phyloP scores from a whole-genome alignment of 2,888 invertebrate species.

The Dendrolimus houi region DNA sequence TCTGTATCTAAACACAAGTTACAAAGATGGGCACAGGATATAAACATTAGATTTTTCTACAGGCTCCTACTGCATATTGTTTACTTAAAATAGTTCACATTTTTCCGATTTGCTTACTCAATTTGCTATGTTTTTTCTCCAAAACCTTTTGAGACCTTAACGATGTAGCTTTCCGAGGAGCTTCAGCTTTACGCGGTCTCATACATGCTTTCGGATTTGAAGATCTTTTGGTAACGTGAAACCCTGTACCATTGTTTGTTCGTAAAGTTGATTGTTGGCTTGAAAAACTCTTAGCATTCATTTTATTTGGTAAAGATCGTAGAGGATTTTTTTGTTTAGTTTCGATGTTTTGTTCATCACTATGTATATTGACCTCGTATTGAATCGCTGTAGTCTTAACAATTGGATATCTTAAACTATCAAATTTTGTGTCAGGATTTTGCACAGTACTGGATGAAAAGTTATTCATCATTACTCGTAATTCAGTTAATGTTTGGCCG shows the following conservation, averaged over 20 bases:
- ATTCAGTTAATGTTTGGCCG: slow-evolving; percentile 43
- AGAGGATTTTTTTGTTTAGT: slow-evolving; percentile 20
- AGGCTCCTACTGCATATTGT: too few species aligned
- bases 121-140: slow-evolving; percentile 21
- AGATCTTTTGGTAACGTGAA: slow-evolving; percentile 10
- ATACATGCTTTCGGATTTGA: slow-evolving; percentile 5
- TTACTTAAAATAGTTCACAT: too few species aligned
- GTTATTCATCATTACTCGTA: slow-evolving; percentile 35
- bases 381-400: slow-evolving; percentile 29
- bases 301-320: slow-evolving; percentile 21
- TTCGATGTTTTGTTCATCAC: slow-evolving; percentile 13
- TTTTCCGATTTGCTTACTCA: slow-evolving; percentile 1
- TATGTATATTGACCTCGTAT: slow-evolving; percentile 17
- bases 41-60: too few species aligned
- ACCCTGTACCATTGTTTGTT: slow-evolving; percentile 9
- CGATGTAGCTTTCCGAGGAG: slow-evolving; percentile 27
- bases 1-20: too few species aligned
- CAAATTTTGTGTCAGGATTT: slow-evolving; percentile 16
- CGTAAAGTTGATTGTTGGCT: slow-evolving; percentile 12
- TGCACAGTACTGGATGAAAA: slow-evolving; percentile 27
- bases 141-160: slow-evolving; percentile 22
- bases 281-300: slow-evolving; percentile 26
- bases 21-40: too few species aligned
- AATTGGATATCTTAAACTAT: slow-evolving; percentile 14
- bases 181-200: slow-evolving; percentile 27